A percentile compares a stretch with the other conserved stretches of the same genome.
Evolutionary conservation across 2,113 vertebrate genomes (phyloP).

Genomic region (Anser cygnoides): DNA sequence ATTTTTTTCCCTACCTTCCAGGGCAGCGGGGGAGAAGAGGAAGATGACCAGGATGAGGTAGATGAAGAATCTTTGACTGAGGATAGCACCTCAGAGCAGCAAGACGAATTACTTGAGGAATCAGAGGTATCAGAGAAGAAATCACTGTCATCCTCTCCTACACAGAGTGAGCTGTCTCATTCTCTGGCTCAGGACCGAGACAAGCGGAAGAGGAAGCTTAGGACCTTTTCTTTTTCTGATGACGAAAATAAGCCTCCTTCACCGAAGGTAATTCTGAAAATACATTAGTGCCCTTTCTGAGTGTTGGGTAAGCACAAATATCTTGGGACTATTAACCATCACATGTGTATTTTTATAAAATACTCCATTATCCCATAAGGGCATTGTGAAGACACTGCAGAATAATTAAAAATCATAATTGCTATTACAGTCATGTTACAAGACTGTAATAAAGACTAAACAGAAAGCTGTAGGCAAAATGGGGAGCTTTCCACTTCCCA

Average conservation of each 20-base stretch:
- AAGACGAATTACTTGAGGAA: conserved; percentile 91
- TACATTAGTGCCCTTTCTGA: not conserved
- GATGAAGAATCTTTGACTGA: conserved; percentile 94
- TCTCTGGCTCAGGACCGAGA: conserved; percentile 75
- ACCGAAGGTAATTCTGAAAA: conserved; percentile 83
- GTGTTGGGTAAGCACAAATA: not conserved
- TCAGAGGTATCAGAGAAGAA: conserved; percentile 92
- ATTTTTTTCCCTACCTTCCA: conserved; percentile 41
- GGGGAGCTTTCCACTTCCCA: not conserved
- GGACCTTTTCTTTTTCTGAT: conserved; percentile 89
- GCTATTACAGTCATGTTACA: not conserved
- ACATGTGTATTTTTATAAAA: not conserved
- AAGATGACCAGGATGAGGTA: conserved; percentile 85
- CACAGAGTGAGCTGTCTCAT: conserved; percentile 84
- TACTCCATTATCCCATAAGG: not conserved
- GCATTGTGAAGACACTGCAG: not conserved
- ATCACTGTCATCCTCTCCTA: conserved; percentile 86
- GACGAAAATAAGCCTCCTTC: conserved; percentile 93
- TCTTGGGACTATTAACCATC: not conserved
- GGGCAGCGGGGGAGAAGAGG: conserved; percentile 94
- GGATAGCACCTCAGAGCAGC: conserved; percentile 90
- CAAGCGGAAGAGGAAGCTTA: conserved; percentile 85
- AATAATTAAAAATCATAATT: not conserved
- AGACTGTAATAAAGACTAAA: not conserved
- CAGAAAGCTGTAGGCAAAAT: not conserved